A percentile compares a stretch with the other conserved stretches of the same genome.
These are phyloP conservation scores for Prorops nasuta DNA, from an alignment of 1,140 invertebrate species.

Conservation along the genomic window DNA sequence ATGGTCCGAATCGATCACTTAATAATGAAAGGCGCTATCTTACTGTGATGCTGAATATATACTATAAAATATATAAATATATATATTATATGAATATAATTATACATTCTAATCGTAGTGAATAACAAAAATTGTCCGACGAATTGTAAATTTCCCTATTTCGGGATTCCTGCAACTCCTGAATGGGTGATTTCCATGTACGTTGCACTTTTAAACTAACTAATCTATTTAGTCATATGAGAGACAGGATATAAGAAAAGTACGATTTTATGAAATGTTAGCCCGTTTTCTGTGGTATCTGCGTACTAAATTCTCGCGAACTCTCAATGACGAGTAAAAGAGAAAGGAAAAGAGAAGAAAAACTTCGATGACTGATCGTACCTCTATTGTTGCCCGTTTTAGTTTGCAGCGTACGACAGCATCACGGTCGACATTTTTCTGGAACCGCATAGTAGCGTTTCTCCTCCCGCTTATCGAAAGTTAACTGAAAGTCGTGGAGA, in stretches of 20 bases:
- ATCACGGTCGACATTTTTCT: conserved; percentile 1
- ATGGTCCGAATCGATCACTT: conserved; percentile 41
- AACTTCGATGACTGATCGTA: too few species aligned
- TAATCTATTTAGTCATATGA: too few species aligned
- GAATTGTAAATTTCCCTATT: too few species aligned
- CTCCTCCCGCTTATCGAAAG: conserved; percentile 7
- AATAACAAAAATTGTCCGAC: conserved; percentile 17
- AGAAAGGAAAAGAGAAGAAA: too few species aligned
- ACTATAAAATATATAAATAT: conserved; percentile 33
- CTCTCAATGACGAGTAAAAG: too few species aligned
- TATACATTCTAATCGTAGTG: conserved; percentile 32
- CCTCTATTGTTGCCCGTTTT: too few species aligned
- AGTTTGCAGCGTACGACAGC: neutral
- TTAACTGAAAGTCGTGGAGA: neutral
- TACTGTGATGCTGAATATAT: conserved; percentile 58
- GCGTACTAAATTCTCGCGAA: conserved; percentile 15
- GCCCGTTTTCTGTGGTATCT: conserved; percentile 7
- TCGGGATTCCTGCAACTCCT: too few species aligned
- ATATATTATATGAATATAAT: conserved; percentile 23
- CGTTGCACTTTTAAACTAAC: too few species aligned
- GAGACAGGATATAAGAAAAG: too few species aligned
- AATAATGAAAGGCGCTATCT: conserved; percentile 54
- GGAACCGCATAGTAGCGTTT: conserved; percentile 6
- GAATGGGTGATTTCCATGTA: too few species aligned
- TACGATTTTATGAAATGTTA: too few species aligned